These are phyloP conservation scores for Myotis planiceps DNA, from an alignment of 2,797 vertebrate species.

Conservation along the genomic window DNA sequence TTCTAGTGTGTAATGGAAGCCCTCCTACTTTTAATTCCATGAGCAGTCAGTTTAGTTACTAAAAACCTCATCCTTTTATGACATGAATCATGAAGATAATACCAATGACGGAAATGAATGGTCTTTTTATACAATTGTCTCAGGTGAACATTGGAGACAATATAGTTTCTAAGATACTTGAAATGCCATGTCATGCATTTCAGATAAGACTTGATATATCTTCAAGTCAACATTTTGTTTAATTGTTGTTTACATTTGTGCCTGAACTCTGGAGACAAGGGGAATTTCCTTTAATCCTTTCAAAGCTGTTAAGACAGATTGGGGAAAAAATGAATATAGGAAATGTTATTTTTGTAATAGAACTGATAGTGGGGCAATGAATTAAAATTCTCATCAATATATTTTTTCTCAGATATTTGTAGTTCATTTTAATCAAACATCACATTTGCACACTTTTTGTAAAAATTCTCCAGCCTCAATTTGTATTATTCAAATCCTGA, in stretches of 20 bases:
- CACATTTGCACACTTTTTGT: background rate
- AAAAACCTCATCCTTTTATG: background rate
- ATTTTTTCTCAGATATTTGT: background rate
- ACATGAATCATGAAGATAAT: background rate
- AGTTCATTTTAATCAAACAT: background rate
- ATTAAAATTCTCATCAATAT: background rate
- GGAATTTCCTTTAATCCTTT: background rate
- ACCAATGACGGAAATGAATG: background rate
- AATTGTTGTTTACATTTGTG: background rate
- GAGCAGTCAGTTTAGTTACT: background rate
- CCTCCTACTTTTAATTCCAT: background rate
- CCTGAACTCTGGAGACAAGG: background rate
- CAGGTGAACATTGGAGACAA: background rate
- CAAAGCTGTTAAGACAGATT: background rate
- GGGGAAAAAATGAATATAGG: background rate
- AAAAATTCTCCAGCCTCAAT: background rate
- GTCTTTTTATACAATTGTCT: background rate
- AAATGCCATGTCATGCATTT: background rate
- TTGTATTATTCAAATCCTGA: background rate
- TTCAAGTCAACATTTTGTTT: background rate
- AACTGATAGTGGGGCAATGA: background rate
- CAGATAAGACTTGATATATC: background rate
- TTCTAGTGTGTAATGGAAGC: background rate
- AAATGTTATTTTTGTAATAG: background rate
- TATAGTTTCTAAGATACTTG: background rate